phyloP scores from a whole-genome alignment of 1,140 invertebrate species.

The Calycopis cecrops region DNA sequence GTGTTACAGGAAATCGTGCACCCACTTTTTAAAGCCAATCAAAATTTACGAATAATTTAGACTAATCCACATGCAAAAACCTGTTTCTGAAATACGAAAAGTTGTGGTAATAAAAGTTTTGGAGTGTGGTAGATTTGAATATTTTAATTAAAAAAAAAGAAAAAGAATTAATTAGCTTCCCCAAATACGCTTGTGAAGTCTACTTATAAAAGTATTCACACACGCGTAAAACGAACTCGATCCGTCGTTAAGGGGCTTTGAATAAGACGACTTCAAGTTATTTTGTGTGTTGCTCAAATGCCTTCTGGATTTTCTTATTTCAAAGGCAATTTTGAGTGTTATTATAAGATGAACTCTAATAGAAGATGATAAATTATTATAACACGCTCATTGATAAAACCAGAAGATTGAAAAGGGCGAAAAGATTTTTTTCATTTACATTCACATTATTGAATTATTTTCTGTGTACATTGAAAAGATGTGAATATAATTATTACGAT shows the following conservation, averaged over 20 bases:
- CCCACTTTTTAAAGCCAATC: conserved; percentile 55
- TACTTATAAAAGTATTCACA: conserved; percentile 37
- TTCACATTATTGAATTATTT: too few species aligned
- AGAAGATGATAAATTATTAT: background rate
- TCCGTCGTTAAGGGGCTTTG: conserved; percentile 37
- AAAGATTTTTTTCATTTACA: too few species aligned
- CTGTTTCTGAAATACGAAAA: conserved; percentile 42
- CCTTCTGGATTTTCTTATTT: conserved; percentile 46
- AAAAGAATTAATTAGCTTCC: conserved; percentile 44
- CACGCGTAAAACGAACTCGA: conserved; percentile 46
- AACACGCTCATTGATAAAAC: too few species aligned
- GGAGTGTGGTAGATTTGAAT: conserved; percentile 41
- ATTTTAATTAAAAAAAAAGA: conserved; percentile 47
- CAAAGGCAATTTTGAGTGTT: conserved; percentile 35
- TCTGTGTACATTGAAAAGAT: too few species aligned
- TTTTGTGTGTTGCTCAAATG: conserved; percentile 42
- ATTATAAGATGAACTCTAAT: conserved; percentile 24
- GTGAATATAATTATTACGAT: too few species aligned
- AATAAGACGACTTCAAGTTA: conserved; percentile 38
- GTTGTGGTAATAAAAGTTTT: conserved; percentile 47
- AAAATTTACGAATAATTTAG: conserved; percentile 66
- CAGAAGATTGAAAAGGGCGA: too few species aligned
- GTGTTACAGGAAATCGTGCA: conserved; percentile 39
- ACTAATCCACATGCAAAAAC: conserved; percentile 53
- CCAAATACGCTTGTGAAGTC: conserved; percentile 27